phyloP scores from a whole-genome alignment of 1,140 invertebrate species.

The Thaumatotibia leucotreta region DNA sequence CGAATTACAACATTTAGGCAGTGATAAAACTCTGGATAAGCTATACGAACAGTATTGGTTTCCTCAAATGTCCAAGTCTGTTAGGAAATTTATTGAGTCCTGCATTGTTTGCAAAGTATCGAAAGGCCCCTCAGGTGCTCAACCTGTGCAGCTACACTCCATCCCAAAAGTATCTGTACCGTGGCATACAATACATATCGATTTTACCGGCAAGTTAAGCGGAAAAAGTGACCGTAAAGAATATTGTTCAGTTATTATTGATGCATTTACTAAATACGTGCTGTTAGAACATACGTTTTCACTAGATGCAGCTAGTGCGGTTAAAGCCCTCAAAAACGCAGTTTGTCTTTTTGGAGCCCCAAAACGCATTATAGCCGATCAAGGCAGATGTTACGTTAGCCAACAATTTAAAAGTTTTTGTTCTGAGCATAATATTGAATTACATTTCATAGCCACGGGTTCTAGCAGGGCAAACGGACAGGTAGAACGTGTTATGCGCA shows the following conservation, averaged over 20 bases:
- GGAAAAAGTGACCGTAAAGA: too few species aligned
- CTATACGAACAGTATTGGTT: too few species aligned
- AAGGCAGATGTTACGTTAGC: too few species aligned
- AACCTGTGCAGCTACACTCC: constrained; percentile 31
- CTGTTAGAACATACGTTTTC: too few species aligned
- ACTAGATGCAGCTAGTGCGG: too few species aligned
- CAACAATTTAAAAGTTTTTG: constrained; percentile 35
- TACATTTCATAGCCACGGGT: constrained; percentile 42
- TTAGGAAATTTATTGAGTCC: constrained; percentile 36
- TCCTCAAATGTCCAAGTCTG: constrained; percentile 34
- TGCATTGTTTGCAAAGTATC: constrained; percentile 36
- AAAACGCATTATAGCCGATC: constrained; percentile 39
- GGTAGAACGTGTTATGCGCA: constrained; percentile 28
- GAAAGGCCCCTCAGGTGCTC: too few species aligned
- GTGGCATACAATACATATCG: constrained; percentile 42
- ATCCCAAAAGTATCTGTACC: constrained; percentile 37
- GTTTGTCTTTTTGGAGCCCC: constrained; percentile 38
- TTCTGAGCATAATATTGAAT: constrained; percentile 26
- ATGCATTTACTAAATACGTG: too few species aligned
- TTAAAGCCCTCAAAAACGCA: constrained; percentile 26
- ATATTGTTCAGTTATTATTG: too few species aligned
- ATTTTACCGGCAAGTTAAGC: too few species aligned
- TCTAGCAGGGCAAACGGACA: constrained; percentile 38
- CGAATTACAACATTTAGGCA: too few species aligned
- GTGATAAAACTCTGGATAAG: too few species aligned